Conservation (phyloP, 92 coral and sea anemone species). For the Meandrina meandrites region DNA sequence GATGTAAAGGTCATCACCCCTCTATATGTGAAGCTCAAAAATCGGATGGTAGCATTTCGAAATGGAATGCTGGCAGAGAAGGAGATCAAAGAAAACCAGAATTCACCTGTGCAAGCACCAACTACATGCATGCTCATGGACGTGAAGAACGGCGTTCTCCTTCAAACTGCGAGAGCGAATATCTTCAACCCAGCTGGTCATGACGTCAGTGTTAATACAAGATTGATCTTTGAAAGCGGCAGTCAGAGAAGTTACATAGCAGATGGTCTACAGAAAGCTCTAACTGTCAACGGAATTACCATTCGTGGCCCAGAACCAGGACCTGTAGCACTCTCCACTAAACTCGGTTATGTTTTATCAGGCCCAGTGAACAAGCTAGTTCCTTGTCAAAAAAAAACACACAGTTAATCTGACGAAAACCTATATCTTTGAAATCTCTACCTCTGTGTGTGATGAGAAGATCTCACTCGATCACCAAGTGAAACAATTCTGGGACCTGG, state of each 20-base stretch:
- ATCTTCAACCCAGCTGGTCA: slow-evolving; percentile 17
- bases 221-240: background rate
- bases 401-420: background rate
- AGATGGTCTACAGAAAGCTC: too few species aligned
- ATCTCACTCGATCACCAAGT: background rate
- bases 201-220: too few species aligned
- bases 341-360: background rate
- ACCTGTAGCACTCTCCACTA: background rate
- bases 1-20: slow-evolving; percentile 5
- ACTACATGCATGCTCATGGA: slow-evolving; percentile 7
- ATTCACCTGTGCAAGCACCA: slow-evolving; percentile 3
- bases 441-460: background rate
- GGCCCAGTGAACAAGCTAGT: background rate
- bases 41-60: background rate
- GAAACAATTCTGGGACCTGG: slow-evolving; percentile 28
- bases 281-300: slow-evolving; percentile 2
- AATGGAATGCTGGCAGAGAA: background rate
- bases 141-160: background rate
- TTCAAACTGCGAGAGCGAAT: slow-evolving; percentile 2
- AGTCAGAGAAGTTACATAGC: background rate
- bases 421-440: background rate
- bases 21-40: background rate
- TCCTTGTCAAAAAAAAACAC: background rate
- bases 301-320: background rate
- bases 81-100: background rate